Percentiles rank a stretch among this genome's conserved stretches.
These are phyloP conservation scores for Panulirus ornatus DNA, from an alignment of 1,140 invertebrate species.

Conservation along the genomic window DNA sequence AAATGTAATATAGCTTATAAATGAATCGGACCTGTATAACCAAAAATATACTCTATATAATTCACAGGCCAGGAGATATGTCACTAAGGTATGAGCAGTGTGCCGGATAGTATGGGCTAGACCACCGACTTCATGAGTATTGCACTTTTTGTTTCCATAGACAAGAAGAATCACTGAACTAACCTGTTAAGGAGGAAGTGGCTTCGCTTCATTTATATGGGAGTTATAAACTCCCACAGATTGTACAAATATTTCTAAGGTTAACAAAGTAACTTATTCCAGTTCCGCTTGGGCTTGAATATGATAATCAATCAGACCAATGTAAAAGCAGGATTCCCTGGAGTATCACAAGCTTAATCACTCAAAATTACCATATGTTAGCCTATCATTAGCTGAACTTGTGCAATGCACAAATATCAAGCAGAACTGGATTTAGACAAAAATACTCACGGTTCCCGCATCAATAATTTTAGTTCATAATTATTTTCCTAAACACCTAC, in stretches of 20 bases:
- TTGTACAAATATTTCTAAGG: slow-evolving; percentile 73
- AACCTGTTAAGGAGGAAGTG: slow-evolving; percentile 69
- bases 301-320: slow-evolving; percentile 2
- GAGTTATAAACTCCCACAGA: slow-evolving; percentile 67
- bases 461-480: slow-evolving; percentile 39
- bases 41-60: neutral
- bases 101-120: neutral
- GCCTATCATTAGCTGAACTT: too few relatives aligned
- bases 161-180: slow-evolving; percentile 69
- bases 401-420: slow-evolving; percentile 15
- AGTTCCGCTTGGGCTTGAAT: slow-evolving; percentile 48
- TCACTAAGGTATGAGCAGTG: neutral
- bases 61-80: neutral
- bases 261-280: slow-evolving; percentile 65
- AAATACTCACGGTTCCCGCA: slow-evolving; percentile 66
- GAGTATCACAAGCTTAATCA: neutral
- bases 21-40: too few relatives aligned
- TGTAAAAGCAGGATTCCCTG: neutral
- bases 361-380: too few relatives aligned
- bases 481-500: slow-evolving; percentile 13
- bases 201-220: slow-evolving; percentile 70
- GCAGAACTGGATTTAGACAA: slow-evolving; percentile 61
- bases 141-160: slow-evolving; percentile 35
- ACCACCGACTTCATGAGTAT: neutral
- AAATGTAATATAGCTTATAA: neutral